phyloP scores from a whole-genome alignment of 2,797 vertebrate species.

The Scleropages formosus region DNA sequence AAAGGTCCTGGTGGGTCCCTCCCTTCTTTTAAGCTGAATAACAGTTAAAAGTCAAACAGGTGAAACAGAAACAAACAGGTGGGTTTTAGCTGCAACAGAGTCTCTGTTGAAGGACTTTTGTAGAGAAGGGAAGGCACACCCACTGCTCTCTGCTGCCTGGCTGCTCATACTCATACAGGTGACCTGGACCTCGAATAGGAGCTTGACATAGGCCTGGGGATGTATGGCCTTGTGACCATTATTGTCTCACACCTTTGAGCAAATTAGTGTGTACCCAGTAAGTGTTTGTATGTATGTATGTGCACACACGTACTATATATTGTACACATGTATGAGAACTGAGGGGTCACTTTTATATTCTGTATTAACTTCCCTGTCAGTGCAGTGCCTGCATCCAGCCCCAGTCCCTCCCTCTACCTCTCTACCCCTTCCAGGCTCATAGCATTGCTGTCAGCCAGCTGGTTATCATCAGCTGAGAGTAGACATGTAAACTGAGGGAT shows the following conservation, averaged over 20 bases:
- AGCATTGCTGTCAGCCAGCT: constrained; percentile 24
- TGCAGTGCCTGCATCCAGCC: background rate
- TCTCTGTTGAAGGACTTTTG: background rate
- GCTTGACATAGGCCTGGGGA: too few species aligned
- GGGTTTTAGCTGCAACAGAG: background rate
- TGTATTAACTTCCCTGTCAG: background rate
- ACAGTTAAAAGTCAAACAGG: too few species aligned
- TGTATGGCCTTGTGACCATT: background rate
- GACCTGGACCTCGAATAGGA: background rate
- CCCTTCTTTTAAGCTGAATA: constrained; percentile 12
- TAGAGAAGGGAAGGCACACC: background rate
- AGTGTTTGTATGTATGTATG: background rate
- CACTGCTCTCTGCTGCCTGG: background rate
- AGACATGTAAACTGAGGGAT: constrained; percentile 32
- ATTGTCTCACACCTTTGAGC: background rate
- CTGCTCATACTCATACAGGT: too few species aligned
- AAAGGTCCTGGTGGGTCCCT: background rate
- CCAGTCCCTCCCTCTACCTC: background rate
- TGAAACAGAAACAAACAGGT: background rate
- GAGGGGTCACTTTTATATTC: background rate
- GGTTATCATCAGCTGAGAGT: constrained; percentile 34
- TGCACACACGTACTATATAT: background rate
- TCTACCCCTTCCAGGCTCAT: background rate
- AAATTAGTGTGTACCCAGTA: background rate
- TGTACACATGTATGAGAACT: background rate